Evolutionary conservation across 1,140 invertebrate species (phyloP).

Genomic region (Bombus ignitus): DNA sequence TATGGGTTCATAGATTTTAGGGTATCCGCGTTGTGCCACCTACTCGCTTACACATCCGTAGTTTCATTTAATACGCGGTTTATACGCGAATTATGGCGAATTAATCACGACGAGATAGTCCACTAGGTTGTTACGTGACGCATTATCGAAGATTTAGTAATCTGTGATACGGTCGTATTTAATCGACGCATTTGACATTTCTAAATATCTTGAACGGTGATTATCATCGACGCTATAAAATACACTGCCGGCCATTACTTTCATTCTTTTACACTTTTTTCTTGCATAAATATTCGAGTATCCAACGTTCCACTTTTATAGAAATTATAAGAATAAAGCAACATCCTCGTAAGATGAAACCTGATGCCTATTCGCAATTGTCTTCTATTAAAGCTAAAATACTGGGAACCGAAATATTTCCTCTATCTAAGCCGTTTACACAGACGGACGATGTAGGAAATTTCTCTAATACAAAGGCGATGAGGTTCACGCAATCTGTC

Average conservation of each 20-base stretch:
- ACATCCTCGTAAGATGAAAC: no score
- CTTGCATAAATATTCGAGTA: no score
- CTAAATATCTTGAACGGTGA: no score
- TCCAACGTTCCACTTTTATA: no score
- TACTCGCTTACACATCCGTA: neutral
- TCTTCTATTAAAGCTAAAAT: neutral
- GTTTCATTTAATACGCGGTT: neutral
- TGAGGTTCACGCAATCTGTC: neutral
- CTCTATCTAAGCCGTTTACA: no score
- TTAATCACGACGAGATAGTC: neutral
- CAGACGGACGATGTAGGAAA: neutral
- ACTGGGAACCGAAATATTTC: no score
- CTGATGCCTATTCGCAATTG: neutral
- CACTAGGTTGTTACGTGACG: neutral
- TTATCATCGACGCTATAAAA: no score
- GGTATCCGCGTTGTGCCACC: neutral
- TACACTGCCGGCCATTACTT: fast-evolving
- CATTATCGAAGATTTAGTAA: slow-evolving; percentile 3
- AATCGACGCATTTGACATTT: no score
- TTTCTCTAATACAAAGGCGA: neutral
- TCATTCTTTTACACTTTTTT: no score
- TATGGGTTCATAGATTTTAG: neutral
- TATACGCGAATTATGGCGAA: neutral
- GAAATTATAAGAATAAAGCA: no score
- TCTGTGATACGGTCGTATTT: neutral